Base-by-base conservation (phyloP, 2,888 invertebrate species). In the Nemoura dubitans region DNA sequence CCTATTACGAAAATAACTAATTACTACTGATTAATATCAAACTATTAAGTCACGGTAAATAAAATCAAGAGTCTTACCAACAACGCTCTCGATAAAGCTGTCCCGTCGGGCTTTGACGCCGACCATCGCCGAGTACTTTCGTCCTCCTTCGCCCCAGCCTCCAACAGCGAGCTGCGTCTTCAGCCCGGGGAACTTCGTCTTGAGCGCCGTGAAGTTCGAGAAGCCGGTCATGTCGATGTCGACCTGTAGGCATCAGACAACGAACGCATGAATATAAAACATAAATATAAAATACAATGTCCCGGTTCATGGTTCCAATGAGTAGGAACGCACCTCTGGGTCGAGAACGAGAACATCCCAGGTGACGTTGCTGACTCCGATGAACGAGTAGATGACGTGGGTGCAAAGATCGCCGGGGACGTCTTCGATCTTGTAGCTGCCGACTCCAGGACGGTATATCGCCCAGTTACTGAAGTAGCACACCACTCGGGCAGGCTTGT, bases 121-220 rank as follows among this genome's bases (percentile, higher is more conserved):
- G 0, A 96, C 97, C 94, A 98, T 95, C 85, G 94, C 93, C 0
- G 97, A 97, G 91, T 97, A 98, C 91, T 97, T 97, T 88, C 94
- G 93, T 27, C 97, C 97, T 21, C 97, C 97, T 90, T 97, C 97
- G 0, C 95, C 97, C 97, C 97, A 98, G 0, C 97, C 97, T 0
- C 98, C 98, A 0, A 97, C 96, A 0, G 97, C 97, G 0, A 97
- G 93, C 92, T 94, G 94, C 80, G 96, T 94, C 91, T 97, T 97
- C 7, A 97, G 92, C 36, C 94, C 91, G 0, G 97, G 97, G 90
- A 95, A 94, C 59, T 93, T 94, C 36, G 93, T 92, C 87, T 95
- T 95, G 26, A 97, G 92, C 21, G 93, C 92, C 0, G 96, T 97
- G 90, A 98, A 98, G 90, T 96, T 96, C 84, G 92, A 93, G 92